phyloP scores from a whole-genome alignment of 1,140 invertebrate species.

The Formica exsecta region DNA sequence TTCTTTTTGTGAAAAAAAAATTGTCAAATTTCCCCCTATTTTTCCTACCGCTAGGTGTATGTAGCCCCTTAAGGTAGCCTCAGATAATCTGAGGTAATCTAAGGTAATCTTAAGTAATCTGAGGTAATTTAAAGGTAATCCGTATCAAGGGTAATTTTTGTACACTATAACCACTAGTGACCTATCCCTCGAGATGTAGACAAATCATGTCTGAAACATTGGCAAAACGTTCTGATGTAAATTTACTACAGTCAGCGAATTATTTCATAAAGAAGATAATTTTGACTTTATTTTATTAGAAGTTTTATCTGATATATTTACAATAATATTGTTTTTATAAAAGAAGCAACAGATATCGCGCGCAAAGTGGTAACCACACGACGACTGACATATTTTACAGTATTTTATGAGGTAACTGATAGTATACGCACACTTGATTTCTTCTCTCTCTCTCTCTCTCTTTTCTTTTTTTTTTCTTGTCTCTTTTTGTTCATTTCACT shows the following conservation, averaged over 20 bases:
- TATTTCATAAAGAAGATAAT: background rate
- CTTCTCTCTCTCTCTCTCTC: no score
- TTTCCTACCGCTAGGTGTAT: no score
- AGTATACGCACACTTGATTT: background rate
- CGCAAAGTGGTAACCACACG: background rate
- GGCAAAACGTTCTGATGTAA: background rate
- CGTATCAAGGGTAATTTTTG: no score
- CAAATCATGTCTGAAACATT: background rate
- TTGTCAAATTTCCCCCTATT: no score
- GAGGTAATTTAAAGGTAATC: no score
- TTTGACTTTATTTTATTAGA: background rate
- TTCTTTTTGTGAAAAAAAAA: no score
- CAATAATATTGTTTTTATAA: conserved; percentile 29
- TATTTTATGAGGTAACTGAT: conserved; percentile 37
- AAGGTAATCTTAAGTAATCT: no score
- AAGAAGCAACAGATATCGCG: conserved; percentile 12
- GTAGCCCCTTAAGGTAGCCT: no score
- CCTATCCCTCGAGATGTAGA: no score
- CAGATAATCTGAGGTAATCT: no score
- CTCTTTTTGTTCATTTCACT: conserved; percentile 13
- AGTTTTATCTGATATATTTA: conserved; percentile 14
- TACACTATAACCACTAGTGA: no score
- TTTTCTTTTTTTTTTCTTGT: no score
- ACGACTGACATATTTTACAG: background rate
- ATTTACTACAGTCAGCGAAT: background rate